Evolutionary conservation across 2,113 vertebrate species (phyloP).

Genomic region (Etheostoma spectabile): DNA sequence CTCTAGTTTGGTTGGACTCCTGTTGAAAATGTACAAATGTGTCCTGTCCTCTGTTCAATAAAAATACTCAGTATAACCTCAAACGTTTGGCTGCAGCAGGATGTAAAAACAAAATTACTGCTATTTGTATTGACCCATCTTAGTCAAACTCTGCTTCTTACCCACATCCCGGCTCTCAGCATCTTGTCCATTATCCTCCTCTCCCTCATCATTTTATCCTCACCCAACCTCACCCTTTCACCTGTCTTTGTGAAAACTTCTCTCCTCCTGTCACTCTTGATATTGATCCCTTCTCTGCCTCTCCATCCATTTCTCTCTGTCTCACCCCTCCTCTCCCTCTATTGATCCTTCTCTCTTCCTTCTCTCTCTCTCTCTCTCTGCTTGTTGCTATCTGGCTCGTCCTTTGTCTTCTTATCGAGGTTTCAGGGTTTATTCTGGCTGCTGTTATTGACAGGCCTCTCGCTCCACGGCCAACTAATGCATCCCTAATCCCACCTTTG

Average conservation of each 20-base stretch:
- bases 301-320: conserved; percentile 15
- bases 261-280: conserved; percentile 54
- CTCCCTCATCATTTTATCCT: conserved; percentile 8
- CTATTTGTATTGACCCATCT: conserved; percentile 14
- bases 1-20: background rate
- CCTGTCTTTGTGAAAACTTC: conserved; percentile 69
- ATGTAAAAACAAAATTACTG: conserved; percentile 12
- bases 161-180: conserved; percentile 22
- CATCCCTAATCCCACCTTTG: conserved; percentile 99
- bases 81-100: conserved; percentile 10
- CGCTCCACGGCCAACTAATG: conserved; percentile 98
- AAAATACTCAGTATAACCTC: conserved; percentile 9
- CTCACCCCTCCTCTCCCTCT: conserved; percentile 41
- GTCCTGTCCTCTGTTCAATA: background rate
- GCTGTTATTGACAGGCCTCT: conserved; percentile 96
- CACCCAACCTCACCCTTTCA: conserved; percentile 28
- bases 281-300: conserved; percentile 65
- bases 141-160: conserved; percentile 21
- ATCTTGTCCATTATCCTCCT: conserved; percentile 21
- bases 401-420: conserved; percentile 99
- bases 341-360: conserved; percentile 43
- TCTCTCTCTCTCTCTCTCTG: conserved; percentile 74
- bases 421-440: conserved; percentile 96
- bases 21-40: background rate
- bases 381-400: conserved; percentile 65